Conservation (phyloP, 2,888 invertebrate genomes). For the Lochmaea crataegi region DNA sequence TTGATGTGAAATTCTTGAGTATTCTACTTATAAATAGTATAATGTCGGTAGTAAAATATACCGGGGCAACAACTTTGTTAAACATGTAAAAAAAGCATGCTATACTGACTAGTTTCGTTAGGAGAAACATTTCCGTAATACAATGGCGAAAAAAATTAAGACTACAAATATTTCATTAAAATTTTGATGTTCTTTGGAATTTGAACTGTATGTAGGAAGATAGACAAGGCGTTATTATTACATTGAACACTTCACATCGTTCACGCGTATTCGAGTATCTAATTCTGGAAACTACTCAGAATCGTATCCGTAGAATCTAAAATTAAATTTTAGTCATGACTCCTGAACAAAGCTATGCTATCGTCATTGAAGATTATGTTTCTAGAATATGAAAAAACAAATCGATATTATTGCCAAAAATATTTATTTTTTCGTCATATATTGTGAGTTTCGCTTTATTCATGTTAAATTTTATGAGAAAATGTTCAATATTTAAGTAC, state of each 20-base stretch:
- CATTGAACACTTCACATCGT: not conserved
- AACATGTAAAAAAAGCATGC: not conserved
- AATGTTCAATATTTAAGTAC: too few relatives aligned
- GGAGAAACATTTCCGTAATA: too few relatives aligned
- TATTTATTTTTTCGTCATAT: too few relatives aligned
- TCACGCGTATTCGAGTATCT: constrained; percentile 1
- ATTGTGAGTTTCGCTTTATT: not conserved
- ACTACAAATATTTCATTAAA: too few relatives aligned
- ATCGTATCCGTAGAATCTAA: constrained; percentile 23
- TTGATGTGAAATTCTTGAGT: constrained; percentile 4
- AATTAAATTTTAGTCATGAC: constrained; percentile 25
- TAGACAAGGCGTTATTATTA: not conserved
- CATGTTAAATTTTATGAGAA: too few relatives aligned
- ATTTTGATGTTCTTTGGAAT: too few relatives aligned
- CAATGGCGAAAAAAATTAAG: too few relatives aligned
- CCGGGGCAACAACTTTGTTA: not conserved
- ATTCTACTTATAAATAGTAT: not conserved
- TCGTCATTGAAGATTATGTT: constrained; percentile 8
- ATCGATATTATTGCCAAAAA: not conserved
- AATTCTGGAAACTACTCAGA: constrained; percentile 31
- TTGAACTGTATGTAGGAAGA: not conserved
- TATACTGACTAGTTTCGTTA: not conserved
- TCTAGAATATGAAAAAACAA: constrained; percentile 3
- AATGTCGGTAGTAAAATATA: not conserved
- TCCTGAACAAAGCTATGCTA: constrained; percentile 22